Evolutionary conservation across 1,140 invertebrate species (phyloP).

Genomic region (Heliconius himera): DNA sequence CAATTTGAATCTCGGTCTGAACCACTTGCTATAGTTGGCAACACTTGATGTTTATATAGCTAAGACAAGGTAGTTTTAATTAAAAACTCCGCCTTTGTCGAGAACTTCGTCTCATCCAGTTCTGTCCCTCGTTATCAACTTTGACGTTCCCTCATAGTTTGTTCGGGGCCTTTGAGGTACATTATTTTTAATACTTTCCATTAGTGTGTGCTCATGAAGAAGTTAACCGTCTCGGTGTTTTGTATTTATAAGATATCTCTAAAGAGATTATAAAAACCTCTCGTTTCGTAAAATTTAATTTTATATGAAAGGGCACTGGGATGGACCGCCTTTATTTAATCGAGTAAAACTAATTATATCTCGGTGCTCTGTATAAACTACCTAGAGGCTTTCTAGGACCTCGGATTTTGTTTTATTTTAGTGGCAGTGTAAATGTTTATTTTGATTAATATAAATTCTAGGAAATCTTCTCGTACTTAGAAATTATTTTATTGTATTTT

Average conservation of each 20-base stretch:
- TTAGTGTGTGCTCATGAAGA: constrained; percentile 39
- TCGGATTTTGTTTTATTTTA: neutral
- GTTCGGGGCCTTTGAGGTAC: constrained; percentile 55
- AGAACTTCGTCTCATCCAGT: constrained; percentile 53
- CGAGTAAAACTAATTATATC: constrained; percentile 16
- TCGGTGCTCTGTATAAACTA: neutral
- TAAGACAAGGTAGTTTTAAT: constrained; percentile 61
- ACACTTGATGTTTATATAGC: constrained; percentile 39
- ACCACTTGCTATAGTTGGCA: constrained; percentile 28
- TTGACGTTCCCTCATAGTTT: constrained; percentile 61
- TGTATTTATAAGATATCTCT: constrained; percentile 17
- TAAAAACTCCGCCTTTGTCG: constrained; percentile 67
- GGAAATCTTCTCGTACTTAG: neutral
- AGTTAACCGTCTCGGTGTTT: constrained; percentile 25
- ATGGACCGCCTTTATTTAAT: constrained; percentile 9
- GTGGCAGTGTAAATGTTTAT: neutral
- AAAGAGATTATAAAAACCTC: constrained; percentile 9
- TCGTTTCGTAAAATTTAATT: constrained; percentile 24
- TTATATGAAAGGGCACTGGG: neutral
- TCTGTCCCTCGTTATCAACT: constrained; percentile 65
- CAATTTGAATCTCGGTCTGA: constrained; percentile 19
- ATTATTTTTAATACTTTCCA: constrained; percentile 57
- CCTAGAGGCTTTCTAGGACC: neutral
- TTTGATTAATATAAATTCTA: neutral
- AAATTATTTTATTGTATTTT: neutral